Percentiles rank a stretch among this genome's conserved stretches.
phyloP scores from a whole-genome alignment of 2,888 invertebrate genomes.

The Cyclophora albipunctata region DNA sequence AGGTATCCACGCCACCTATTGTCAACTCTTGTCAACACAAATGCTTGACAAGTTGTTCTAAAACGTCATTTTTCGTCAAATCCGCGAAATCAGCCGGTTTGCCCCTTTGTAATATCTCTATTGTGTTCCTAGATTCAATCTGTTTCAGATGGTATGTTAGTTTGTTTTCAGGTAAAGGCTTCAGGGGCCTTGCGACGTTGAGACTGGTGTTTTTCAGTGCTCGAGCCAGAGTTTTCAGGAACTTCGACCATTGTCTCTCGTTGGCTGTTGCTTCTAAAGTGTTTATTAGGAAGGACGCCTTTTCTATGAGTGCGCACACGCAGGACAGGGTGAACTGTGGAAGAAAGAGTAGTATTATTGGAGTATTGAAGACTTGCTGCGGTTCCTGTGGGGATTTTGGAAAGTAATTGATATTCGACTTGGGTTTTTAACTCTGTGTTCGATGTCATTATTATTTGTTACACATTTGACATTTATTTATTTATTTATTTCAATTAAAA shows the following conservation, averaged over 20 bases:
- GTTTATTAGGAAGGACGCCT: constrained; percentile 44
- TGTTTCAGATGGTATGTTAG: constrained; percentile 47
- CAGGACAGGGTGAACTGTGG: constrained; percentile 58
- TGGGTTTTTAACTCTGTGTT: too few relatives aligned
- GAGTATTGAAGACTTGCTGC: too few relatives aligned
- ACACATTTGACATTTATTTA: too few relatives aligned
- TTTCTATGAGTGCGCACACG: constrained; percentile 54
- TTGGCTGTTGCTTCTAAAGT: constrained; percentile 59
- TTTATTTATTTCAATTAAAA: too few relatives aligned
- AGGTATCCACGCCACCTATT: constrained; percentile 2
- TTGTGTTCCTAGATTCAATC: constrained; percentile 51
- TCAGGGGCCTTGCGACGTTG: constrained; percentile 42
- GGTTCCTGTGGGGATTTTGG: too few relatives aligned
- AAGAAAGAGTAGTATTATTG: background rate
- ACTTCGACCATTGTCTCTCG: constrained; percentile 72
- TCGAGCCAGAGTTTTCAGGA: constrained; percentile 68
- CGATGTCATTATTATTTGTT: too few relatives aligned
- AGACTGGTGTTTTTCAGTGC: constrained; percentile 52
- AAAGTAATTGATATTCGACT: too few relatives aligned
- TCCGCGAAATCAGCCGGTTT: constrained; percentile 56
- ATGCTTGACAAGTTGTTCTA: constrained; percentile 49
- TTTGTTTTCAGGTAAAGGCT: constrained; percentile 36
- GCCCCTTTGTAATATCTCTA: constrained; percentile 60
- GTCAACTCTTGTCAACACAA: constrained; percentile 46
- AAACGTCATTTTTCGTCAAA: constrained; percentile 48